Base-by-base conservation (phyloP, 2,113 vertebrate species). In the Girardinichthys multiradiatus region DNA sequence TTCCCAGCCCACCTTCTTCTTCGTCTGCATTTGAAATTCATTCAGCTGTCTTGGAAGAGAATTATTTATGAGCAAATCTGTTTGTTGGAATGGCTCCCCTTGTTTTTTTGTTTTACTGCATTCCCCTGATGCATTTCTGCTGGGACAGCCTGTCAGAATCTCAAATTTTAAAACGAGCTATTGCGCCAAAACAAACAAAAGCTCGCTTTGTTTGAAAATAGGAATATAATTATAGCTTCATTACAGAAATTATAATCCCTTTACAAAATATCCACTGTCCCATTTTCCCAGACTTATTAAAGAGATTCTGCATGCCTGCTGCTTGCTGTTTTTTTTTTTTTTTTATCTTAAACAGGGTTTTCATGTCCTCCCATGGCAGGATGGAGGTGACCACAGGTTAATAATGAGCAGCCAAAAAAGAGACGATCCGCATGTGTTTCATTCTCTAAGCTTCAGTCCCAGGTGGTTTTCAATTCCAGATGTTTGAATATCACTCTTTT, bases 31-130 rank as follows among this genome's bases (percentile, higher is more conserved):
- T 90, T 86, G 70, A 88, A 87, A 91, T 93, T 85, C 86, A 93
- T 91, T 82, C 59, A 82, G 8, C 68, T 77, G 79, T 77, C 85
- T 90, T 89, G 64, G 74, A 90, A 92, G 87, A 59, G 90, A 93
- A 93, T 93, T 91, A 93, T 93, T 93, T 86, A 93, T 93, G 90
- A 92, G 88, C 66, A 83, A 91, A 89, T 93, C 89, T 91, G 89
- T 90, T 91, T 86, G 67, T 64, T 86, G 85, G 81, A 90, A 88
- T 83, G 79, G 82, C 76, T 86, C 57, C 83, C 82, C 86, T 90
- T 91, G 86, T 90, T 90, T 86, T 54, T 42, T 87, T 82, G 87
- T 79, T 86, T 83, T 79, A 57, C 86, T 24, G 30, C 37, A 21
- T 77, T 91, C 85, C 86, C 88, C 78, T 78, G 82, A 84, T 82